Evolutionary conservation across 2,888 invertebrate genomes (phyloP).

Genomic region (Seira sanloemensis): DNA sequence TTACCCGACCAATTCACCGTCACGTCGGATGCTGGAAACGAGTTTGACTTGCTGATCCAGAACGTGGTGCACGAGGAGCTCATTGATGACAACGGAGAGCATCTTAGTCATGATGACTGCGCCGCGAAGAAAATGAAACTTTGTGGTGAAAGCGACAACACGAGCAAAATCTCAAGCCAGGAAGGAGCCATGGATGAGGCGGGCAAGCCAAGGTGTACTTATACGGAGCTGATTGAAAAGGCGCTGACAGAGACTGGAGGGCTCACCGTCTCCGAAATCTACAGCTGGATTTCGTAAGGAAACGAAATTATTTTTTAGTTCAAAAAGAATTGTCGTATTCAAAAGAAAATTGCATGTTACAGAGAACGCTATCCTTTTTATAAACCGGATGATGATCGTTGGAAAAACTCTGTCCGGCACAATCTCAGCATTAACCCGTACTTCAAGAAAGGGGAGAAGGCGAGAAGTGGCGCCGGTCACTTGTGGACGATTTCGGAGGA

Average conservation of each 20-base stretch:
- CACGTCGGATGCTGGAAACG: constrained; percentile 26
- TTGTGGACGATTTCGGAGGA: constrained; percentile 87
- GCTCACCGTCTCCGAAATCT: constrained; percentile 92
- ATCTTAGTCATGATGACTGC: not conserved
- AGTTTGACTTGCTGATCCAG: constrained; percentile 49
- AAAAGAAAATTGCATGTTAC: constrained; percentile 72
- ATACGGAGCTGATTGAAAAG: constrained; percentile 92
- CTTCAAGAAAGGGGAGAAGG: constrained; percentile 90
- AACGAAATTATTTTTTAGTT: not conserved
- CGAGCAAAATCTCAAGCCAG: constrained; percentile 3
- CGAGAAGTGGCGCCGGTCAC: constrained; percentile 91
- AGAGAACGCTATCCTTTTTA: constrained; percentile 93
- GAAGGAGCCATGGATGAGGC: constrained; percentile 74
- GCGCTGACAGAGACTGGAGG: constrained; percentile 90
- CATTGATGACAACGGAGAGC: constrained; percentile 3
- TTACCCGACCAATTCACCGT: constrained; percentile 44
- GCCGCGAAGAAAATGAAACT: constrained; percentile 31
- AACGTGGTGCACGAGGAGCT: constrained; percentile 51
- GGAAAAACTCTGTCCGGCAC: constrained; percentile 95
- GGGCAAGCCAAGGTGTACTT: constrained; percentile 92
- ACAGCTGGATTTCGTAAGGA: constrained; percentile 96
- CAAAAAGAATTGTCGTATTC: not conserved
- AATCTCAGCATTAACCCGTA: constrained; percentile 95
- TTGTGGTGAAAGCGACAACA: not conserved
- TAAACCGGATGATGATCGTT: constrained; percentile 92